These are phyloP conservation scores for Calliphora vicina DNA, from an alignment of 1,140 invertebrate species.

Conservation along the genomic window DNA sequence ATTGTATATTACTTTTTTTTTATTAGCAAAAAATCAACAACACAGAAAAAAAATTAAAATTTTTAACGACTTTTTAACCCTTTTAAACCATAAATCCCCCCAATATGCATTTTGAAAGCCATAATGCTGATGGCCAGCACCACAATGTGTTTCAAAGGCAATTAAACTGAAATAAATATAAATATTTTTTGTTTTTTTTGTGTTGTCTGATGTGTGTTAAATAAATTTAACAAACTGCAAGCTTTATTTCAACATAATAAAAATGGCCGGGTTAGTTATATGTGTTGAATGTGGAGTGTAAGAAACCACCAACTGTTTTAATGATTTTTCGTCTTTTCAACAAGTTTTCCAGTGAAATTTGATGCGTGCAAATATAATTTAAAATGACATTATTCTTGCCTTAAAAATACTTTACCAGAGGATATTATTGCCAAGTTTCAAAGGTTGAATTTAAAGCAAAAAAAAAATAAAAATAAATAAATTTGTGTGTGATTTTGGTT, in stretches of 20 bases:
- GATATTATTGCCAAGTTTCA: neutral
- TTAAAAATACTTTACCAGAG: neutral
- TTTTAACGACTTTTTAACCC: neutral
- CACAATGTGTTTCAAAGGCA: neutral
- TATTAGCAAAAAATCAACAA: too few species aligned
- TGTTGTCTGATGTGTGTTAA: too few species aligned
- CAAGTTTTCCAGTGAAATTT: slow-evolving; percentile 34
- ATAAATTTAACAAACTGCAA: too few species aligned
- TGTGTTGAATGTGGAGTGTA: neutral
- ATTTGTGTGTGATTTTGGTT: too few species aligned
- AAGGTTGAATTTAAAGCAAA: neutral
- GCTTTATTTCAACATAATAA: too few species aligned
- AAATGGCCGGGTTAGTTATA: too few species aligned
- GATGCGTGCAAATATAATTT: slow-evolving; percentile 32
- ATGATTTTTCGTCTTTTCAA: slow-evolving; percentile 21
- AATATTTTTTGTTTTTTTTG: too few species aligned
- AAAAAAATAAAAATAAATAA: too few species aligned
- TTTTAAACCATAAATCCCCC: neutral
- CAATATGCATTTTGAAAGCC: too few species aligned
- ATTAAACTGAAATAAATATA: neutral
- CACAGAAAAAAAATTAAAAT: too few species aligned
- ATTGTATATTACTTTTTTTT: too few species aligned
- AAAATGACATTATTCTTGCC: slow-evolving; percentile 13
- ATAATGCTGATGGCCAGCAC: too few species aligned
- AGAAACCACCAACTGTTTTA: neutral